phyloP scores from a whole-genome alignment of 2,797 vertebrate genomes.

The Falco peregrinus region DNA sequence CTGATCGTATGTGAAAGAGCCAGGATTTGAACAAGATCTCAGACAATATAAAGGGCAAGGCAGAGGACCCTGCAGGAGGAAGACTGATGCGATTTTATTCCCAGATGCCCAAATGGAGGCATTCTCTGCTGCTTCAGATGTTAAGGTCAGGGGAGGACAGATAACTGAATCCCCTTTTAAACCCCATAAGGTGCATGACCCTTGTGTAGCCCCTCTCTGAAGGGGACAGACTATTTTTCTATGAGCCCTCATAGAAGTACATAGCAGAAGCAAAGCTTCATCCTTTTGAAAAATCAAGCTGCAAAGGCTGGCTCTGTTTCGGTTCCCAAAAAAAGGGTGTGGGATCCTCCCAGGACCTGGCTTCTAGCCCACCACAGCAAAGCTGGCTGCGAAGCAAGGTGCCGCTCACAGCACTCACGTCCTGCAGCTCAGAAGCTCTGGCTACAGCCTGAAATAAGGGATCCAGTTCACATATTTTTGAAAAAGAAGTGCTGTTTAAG shows the following conservation, averaged over 20 bases:
- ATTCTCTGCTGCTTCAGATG: not conserved
- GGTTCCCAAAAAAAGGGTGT: not conserved
- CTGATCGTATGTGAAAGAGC: not conserved
- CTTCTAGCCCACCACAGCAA: not conserved
- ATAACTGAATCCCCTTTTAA: not conserved
- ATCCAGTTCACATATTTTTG: not conserved
- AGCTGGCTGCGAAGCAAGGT: not conserved
- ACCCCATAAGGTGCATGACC: not conserved
- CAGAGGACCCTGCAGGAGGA: not conserved
- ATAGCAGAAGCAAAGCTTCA: not conserved
- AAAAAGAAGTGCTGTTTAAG: not conserved
- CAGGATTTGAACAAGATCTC: constrained; percentile 25
- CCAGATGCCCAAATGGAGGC: not conserved
- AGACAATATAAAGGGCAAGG: constrained; percentile 42
- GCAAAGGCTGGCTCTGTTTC: not conserved
- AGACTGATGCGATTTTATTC: not conserved
- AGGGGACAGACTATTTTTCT: not conserved
- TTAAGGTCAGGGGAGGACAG: constrained; percentile 17
- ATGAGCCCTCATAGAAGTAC: fast-evolving
- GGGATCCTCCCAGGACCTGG: not conserved
- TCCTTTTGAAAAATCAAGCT: not conserved
- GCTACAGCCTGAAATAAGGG: not conserved
- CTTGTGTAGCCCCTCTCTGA: not conserved
- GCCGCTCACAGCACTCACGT: not conserved
- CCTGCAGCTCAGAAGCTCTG: not conserved